These are phyloP conservation scores for Andricus grossulariae DNA, from an alignment of 1,140 invertebrate genomes.

Conservation along the genomic window DNA sequence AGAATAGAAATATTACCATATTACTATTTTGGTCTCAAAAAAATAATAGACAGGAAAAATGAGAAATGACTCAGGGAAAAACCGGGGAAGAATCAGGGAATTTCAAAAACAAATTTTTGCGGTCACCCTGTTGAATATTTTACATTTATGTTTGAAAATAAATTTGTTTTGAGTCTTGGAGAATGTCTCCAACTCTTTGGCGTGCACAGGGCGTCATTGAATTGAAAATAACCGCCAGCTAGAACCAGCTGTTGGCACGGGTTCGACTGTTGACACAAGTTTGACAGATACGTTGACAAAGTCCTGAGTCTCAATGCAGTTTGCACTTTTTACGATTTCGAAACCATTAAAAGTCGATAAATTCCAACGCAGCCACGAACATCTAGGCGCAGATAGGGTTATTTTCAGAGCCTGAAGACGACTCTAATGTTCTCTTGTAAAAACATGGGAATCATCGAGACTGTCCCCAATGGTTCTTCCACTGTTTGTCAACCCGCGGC, in stretches of 20 bases:
- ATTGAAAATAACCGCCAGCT: constrained; percentile 67
- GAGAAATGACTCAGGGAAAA: no score
- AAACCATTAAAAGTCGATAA: constrained; percentile 71
- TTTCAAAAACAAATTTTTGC: no score
- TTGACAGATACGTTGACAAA: constrained; percentile 75
- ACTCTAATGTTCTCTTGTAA: constrained; percentile 52
- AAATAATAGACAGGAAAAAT: no score
- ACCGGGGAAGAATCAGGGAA: no score
- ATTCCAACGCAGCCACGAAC: constrained; percentile 42
- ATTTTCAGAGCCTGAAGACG: constrained; percentile 18
- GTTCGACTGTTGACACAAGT: constrained; percentile 70
- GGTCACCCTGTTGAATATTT: no score
- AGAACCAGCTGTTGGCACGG: constrained; percentile 68
- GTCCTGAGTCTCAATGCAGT: constrained; percentile 53
- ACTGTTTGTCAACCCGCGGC: constrained; percentile 65
- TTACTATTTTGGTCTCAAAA: no score
- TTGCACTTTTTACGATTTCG: constrained; percentile 69
- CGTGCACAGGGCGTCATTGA: constrained; percentile 71
- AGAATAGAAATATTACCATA: no score
- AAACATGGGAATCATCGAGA: constrained; percentile 54
- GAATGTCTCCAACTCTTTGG: constrained; percentile 48
- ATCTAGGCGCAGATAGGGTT: not conserved
- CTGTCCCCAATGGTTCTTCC: constrained; percentile 37
- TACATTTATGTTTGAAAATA: constrained; percentile 37
- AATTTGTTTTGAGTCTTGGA: constrained; percentile 35